Conservation (phyloP, 1,140 invertebrate species). For the Drosophila miranda region DNA sequence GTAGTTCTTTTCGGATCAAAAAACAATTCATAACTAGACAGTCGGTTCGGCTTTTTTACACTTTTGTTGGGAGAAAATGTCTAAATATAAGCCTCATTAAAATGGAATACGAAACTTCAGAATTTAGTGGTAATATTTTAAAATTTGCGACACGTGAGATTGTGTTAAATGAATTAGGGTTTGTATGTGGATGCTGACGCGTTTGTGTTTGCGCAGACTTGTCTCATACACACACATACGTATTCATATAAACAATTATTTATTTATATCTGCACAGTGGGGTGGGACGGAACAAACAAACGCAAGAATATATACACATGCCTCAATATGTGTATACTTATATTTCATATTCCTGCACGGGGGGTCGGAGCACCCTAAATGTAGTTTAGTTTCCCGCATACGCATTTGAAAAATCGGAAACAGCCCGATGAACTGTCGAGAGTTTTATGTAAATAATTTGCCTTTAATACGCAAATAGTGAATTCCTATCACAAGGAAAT, state of each 20-base stretch:
- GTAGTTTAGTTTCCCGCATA: slow-evolving; percentile 26
- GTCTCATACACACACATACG: slow-evolving; percentile 32
- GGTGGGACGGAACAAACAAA: slow-evolving; percentile 25
- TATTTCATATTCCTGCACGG: slow-evolving; percentile 42
- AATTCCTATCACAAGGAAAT: slow-evolving; percentile 21
- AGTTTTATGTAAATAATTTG: slow-evolving; percentile 21
- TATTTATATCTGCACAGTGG: slow-evolving; percentile 41
- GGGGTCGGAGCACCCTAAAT: slow-evolving; percentile 28
- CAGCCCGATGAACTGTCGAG: neutral
- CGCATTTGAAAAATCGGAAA: slow-evolving; percentile 51
- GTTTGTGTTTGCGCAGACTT: slow-evolving; percentile 39
- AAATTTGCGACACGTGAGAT: neutral
- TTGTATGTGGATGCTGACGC: slow-evolving; percentile 15
- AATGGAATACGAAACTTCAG: slow-evolving; percentile 51
- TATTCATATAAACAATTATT: slow-evolving; percentile 54
- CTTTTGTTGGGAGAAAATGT: slow-evolving; percentile 40
- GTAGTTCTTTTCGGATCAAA: too few relatives aligned
- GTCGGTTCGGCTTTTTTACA: neutral
- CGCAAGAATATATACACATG: slow-evolving; percentile 4
- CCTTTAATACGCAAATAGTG: slow-evolving; percentile 4
- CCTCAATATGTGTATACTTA: slow-evolving; percentile 13
- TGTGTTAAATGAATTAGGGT: neutral
- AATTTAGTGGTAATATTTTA: slow-evolving; percentile 38
- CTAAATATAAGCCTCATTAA: slow-evolving; percentile 16
- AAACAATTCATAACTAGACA: too few relatives aligned